These are phyloP conservation scores for Automeris io DNA, from an alignment of 2,888 invertebrate species.

Conservation along the genomic window DNA sequence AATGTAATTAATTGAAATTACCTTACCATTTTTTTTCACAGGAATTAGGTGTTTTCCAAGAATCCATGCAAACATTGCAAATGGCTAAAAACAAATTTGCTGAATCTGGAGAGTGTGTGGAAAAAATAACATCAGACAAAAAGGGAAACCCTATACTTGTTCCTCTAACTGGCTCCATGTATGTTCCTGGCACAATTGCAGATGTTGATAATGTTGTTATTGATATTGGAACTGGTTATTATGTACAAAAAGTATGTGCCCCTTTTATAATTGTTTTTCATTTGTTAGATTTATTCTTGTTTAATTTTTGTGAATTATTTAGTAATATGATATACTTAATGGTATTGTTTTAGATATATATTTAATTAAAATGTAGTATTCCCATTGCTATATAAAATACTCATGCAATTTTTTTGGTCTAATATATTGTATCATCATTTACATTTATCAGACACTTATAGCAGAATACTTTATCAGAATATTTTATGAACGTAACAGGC, in stretches of 20 bases:
- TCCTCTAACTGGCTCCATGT: constrained; percentile 97
- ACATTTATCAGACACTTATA: no score
- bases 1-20: not conserved
- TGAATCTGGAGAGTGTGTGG: constrained; percentile 90
- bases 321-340: not conserved
- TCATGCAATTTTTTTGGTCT: not conserved
- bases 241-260: constrained; percentile 88
- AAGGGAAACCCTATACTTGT: constrained; percentile 92
- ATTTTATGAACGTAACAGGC: no score
- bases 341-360: not conserved
- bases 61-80: constrained; percentile 92
- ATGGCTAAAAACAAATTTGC: constrained; percentile 93
- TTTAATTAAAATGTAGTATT: not conserved
- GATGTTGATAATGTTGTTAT: constrained; percentile 93
- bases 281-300: not conserved
- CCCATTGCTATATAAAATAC: not conserved
- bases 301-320: not conserved
- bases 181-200: constrained; percentile 92
- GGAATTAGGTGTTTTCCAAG: constrained; percentile 93
- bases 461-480: no score
- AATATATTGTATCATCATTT: constrained; percentile 4
- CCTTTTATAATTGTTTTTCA: not conserved
- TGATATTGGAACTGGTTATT: constrained; percentile 98
- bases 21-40: constrained; percentile 42
- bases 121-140: constrained; percentile 85